phyloP scores from a whole-genome alignment of 2,888 invertebrate genomes.

The Orthosia gracilis region DNA sequence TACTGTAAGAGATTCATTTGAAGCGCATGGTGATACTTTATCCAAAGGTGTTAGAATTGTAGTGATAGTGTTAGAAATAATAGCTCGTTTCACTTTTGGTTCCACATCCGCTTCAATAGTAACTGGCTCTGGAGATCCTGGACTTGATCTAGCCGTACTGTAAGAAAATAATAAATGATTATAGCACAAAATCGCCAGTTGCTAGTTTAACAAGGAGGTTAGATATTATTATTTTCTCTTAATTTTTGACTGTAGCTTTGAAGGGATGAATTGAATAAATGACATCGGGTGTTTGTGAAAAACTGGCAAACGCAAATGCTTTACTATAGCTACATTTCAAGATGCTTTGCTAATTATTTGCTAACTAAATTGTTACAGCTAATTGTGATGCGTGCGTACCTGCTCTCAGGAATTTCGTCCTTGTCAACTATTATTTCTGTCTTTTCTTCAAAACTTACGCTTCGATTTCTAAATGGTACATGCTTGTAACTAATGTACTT shows the following conservation, averaged over 20 bases:
- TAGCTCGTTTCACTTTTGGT: slow-evolving; percentile 79
- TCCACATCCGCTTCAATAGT: slow-evolving; percentile 74
- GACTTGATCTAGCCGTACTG: slow-evolving; percentile 92
- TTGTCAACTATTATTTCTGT: slow-evolving; percentile 82
- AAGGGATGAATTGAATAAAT: slow-evolving; percentile 26
- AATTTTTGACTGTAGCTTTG: not conserved
- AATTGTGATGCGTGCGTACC: slow-evolving; percentile 79
- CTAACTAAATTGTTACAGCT: slow-evolving; percentile 57
- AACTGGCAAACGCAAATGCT: slow-evolving; percentile 45
- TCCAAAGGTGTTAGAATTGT: slow-evolving; percentile 86
- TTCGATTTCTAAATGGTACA: slow-evolving; percentile 94
- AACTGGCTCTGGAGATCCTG: slow-evolving; percentile 91
- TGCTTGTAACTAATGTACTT: slow-evolving; percentile 94
- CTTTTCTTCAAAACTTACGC: slow-evolving; percentile 93
- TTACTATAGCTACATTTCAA: slow-evolving; percentile 51
- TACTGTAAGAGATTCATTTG: slow-evolving; percentile 96
- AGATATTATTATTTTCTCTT: not conserved
- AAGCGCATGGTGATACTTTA: slow-evolving; percentile 94
- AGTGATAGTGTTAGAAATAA: slow-evolving; percentile 80
- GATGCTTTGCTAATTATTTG: slow-evolving; percentile 57
- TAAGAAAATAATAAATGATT: slow-evolving; percentile 65
- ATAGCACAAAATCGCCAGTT: not conserved
- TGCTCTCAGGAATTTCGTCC: slow-evolving; percentile 81
- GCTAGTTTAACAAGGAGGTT: not conserved
- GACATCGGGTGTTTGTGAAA: slow-evolving; percentile 6